Evolutionary conservation across 2,888 invertebrate species (phyloP).

Genomic region (Cactoblastis cactorum): DNA sequence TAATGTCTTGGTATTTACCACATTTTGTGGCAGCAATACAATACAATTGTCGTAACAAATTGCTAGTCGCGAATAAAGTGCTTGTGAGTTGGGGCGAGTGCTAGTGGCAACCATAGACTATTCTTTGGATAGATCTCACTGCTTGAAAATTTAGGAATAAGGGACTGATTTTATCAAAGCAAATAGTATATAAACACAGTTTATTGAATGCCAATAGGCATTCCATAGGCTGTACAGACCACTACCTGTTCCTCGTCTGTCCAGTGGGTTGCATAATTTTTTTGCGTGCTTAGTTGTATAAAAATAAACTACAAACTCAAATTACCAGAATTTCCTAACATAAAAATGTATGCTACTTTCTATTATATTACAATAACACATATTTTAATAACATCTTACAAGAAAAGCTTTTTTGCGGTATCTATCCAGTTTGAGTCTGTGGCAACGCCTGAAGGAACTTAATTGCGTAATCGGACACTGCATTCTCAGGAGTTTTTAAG

Average conservation of each 20-base stretch:
- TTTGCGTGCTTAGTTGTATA: too few relatives aligned
- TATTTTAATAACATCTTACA: background rate
- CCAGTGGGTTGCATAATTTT: too few relatives aligned
- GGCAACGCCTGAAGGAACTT: constrained; percentile 39
- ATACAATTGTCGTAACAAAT: constrained; percentile 48
- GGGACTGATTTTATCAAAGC: too few relatives aligned
- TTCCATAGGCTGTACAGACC: too few relatives aligned
- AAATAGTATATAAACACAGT: too few relatives aligned
- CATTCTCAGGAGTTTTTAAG: constrained; percentile 23
- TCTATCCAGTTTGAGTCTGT: background rate
- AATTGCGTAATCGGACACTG: constrained; percentile 51
- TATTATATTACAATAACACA: too few relatives aligned
- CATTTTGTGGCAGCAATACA: constrained; percentile 23
- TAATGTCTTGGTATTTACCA: background rate
- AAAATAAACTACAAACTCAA: too few relatives aligned
- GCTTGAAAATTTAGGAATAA: background rate
- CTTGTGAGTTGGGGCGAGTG: constrained; percentile 33
- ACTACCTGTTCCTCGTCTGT: too few relatives aligned
- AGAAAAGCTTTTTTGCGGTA: background rate
- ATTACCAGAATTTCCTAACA: too few relatives aligned
- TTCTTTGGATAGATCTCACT: background rate
- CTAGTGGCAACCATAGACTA: constrained; percentile 23
- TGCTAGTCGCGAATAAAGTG: constrained; percentile 43
- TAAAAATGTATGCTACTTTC: too few relatives aligned
- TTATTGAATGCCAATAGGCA: too few relatives aligned